Conservation (phyloP, 92 coral and sea anemone genomes). For the Plumapathes pennacea region DNA sequence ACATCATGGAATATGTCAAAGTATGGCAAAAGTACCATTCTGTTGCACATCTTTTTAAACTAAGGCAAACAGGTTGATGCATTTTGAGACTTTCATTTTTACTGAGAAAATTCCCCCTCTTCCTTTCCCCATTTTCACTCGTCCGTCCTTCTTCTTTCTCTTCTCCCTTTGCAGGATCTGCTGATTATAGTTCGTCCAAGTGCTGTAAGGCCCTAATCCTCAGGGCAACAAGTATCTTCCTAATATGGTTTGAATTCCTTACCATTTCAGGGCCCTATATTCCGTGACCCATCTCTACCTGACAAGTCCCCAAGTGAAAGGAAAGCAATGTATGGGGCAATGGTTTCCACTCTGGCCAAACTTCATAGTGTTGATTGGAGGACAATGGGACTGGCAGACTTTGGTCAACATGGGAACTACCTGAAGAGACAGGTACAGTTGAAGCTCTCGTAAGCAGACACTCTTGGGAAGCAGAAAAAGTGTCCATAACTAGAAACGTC, state of each 20-base stretch:
- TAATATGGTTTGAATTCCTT: too few species aligned
- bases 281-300: conserved; percentile 50
- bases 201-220: too few species aligned
- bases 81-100: too few species aligned
- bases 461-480: too few species aligned
- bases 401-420: conserved; percentile 64
- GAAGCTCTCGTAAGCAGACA: too few species aligned
- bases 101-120: too few species aligned
- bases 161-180: background rate
- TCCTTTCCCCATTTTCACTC: background rate
- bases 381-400: conserved; percentile 74
- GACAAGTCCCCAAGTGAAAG: conserved; percentile 27
- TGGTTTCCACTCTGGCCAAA: conserved; percentile 71
- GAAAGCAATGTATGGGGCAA: conserved; percentile 47
- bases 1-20: conserved; percentile 88
- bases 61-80: too few species aligned
- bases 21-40: too few species aligned
- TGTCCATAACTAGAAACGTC: too few species aligned
- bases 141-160: background rate
- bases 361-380: conserved; percentile 74
- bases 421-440: conserved; percentile 91
- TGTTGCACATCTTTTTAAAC: too few species aligned
- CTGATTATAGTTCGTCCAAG: too few species aligned
- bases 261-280: conserved; percentile 79
- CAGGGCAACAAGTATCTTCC: too few species aligned